Conservation (phyloP, 2,113 vertebrate species). For the Calonectris borealis region DNA sequence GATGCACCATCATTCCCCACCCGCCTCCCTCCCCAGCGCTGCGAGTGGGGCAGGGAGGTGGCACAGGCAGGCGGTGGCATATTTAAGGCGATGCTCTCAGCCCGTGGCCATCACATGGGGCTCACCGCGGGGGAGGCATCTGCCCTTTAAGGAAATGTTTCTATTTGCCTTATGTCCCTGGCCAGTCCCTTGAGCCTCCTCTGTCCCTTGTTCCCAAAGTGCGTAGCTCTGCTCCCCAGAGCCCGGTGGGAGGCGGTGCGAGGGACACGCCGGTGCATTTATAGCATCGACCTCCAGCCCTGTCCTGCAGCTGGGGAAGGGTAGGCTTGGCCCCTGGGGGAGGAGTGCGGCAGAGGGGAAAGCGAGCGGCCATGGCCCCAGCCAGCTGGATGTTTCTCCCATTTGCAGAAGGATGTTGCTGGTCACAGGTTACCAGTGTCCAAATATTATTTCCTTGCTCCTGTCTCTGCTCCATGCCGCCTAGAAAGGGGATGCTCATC, state of each 20-base stretch:
- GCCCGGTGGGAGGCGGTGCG: neutral
- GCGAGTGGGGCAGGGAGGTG: neutral
- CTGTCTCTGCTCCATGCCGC: slow-evolving; percentile 25
- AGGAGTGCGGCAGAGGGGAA: neutral
- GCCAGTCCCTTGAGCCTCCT: neutral
- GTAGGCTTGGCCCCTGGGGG: neutral
- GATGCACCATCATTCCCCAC: neutral
- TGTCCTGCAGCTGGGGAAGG: neutral
- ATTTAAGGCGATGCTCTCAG: neutral
- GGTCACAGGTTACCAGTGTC: slow-evolving; percentile 62
- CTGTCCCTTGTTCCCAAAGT: slow-evolving; percentile 8
- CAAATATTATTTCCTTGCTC: slow-evolving; percentile 59
- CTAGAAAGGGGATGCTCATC: slow-evolving; percentile 73
- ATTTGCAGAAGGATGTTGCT: slow-evolving; percentile 53
- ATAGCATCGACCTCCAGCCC: slow-evolving; percentile 1
- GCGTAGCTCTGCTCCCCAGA: neutral
- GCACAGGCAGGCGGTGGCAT: neutral
- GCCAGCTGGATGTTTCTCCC: slow-evolving; percentile 20
- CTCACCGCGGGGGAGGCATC: neutral
- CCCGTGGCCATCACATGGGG: rapidly evolving
- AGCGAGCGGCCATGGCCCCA: neutral
- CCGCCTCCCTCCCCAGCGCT: rapidly evolving
- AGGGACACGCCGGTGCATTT: neutral
- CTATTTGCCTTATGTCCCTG: neutral
- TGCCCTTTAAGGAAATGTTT: neutral